phyloP scores from a whole-genome alignment of 1,140 invertebrate genomes.

The Eciton burchellii region DNA sequence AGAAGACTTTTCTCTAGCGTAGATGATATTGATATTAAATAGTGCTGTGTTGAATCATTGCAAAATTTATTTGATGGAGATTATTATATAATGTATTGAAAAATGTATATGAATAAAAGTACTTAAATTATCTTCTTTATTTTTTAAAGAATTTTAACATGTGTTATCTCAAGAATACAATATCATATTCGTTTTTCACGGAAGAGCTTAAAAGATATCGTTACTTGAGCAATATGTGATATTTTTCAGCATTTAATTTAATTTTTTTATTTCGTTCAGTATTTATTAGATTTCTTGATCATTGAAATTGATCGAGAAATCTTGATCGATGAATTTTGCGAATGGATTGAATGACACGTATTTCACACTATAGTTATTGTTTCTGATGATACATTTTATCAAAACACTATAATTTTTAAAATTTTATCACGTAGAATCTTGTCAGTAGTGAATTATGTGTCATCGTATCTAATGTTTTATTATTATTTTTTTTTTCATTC shows the following conservation, averaged over 20 bases:
- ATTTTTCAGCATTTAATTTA: slow-evolving; percentile 6
- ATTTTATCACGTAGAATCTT: not conserved
- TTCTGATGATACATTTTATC: slow-evolving; percentile 10
- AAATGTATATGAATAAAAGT: slow-evolving; percentile 55
- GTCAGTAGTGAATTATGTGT: slow-evolving; percentile 46
- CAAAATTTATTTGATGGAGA: slow-evolving; percentile 27
- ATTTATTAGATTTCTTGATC: slow-evolving; percentile 26
- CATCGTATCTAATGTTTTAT: slow-evolving; percentile 66
- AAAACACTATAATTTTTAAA: slow-evolving; percentile 16
- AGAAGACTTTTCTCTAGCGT: slow-evolving; percentile 33
- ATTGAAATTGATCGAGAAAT: no score
- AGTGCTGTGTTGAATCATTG: slow-evolving; percentile 32
- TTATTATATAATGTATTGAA: slow-evolving; percentile 43
- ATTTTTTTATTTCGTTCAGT: slow-evolving; percentile 32
- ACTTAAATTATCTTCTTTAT: slow-evolving; percentile 47
- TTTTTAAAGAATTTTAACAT: slow-evolving; percentile 29
- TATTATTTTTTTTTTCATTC: slow-evolving; percentile 67
- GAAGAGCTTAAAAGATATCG: not conserved
- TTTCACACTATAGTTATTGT: slow-evolving; percentile 2
- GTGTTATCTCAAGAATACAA: slow-evolving; percentile 43
- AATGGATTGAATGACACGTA: not conserved
- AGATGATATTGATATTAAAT: slow-evolving; percentile 36
- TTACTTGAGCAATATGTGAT: slow-evolving; percentile 42
- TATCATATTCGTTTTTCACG: not conserved
- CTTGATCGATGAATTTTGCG: slow-evolving; percentile 1